These are phyloP conservation scores for Thyatira batis DNA, from an alignment of 2,888 invertebrate species.

Conservation along the genomic window DNA sequence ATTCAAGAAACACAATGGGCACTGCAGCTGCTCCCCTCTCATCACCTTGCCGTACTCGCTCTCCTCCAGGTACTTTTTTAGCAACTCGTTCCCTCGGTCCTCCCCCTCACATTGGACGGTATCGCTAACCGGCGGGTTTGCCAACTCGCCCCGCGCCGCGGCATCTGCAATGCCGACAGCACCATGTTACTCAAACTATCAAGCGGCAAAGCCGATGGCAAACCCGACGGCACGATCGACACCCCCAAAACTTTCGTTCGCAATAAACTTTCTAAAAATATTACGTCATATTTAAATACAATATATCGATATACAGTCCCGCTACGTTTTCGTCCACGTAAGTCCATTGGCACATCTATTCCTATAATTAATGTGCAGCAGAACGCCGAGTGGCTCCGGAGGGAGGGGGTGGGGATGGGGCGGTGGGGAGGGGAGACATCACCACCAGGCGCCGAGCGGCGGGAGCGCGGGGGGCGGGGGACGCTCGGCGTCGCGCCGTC, in stretches of 20 bases:
- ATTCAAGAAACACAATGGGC: conserved; percentile 88
- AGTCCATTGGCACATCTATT: conserved; percentile 45
- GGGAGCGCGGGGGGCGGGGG: conserved; percentile 39
- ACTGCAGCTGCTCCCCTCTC: conserved; percentile 64
- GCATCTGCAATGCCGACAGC: conserved; percentile 85
- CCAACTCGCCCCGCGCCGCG: conserved; percentile 53
- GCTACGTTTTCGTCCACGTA: conserved; percentile 30
- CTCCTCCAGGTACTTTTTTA: conserved; percentile 40
- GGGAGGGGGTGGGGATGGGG: conserved; percentile 14
- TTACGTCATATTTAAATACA: conserved; percentile 40
- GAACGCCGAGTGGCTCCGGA: conserved; percentile 14
- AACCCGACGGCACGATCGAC: conserved; percentile 46
- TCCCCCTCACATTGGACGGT: conserved; percentile 47
- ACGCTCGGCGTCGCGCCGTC: conserved; percentile 64
- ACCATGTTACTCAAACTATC: conserved; percentile 54
- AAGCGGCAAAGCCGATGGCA: conserved; percentile 53
- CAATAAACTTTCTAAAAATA: conserved; percentile 68
- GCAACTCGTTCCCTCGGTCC: conserved; percentile 52
- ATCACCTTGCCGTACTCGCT: conserved; percentile 26
- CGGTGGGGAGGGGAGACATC: conserved; percentile 15
- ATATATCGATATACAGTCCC: conserved; percentile 37
- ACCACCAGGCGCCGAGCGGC: conserved; percentile 52
- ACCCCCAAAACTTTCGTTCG: conserved; percentile 33
- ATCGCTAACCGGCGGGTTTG: conserved; percentile 47
- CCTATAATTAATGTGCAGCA: conserved; percentile 13